Conservation (phyloP, 1,140 invertebrate genomes). For the Drusus annulatus region DNA sequence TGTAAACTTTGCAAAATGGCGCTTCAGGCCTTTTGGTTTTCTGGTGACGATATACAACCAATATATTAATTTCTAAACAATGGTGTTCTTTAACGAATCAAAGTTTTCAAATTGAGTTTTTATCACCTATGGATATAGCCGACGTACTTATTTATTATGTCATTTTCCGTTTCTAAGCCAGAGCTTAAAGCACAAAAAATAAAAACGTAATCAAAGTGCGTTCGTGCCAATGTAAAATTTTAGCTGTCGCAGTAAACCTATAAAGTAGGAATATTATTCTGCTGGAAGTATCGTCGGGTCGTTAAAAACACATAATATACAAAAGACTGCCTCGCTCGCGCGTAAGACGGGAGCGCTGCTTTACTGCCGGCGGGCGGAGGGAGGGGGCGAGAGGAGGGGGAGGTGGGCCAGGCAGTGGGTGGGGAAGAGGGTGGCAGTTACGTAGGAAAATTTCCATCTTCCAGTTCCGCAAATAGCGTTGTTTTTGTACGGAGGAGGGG, state of each 20-base stretch:
- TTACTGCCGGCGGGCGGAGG: constrained; percentile 38
- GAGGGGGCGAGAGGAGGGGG: constrained; percentile 12
- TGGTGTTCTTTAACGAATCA: too few relatives aligned
- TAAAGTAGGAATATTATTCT: constrained; percentile 16
- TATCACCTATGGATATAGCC: too few relatives aligned
- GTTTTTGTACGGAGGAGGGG: constrained; percentile 5
- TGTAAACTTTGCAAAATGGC: too few relatives aligned
- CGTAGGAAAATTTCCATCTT: constrained; percentile 34
- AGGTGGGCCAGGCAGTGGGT: constrained; percentile 31
- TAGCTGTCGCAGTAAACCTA: constrained; percentile 10
- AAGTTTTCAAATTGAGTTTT: too few relatives aligned
- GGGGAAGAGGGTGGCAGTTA: neutral
- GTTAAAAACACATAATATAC: constrained; percentile 59
- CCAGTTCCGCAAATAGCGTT: constrained; percentile 36
- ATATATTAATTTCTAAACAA: too few relatives aligned
- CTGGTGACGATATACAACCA: too few relatives aligned
- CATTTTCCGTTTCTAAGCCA: neutral
- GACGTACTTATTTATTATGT: too few relatives aligned
- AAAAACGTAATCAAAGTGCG: neutral
- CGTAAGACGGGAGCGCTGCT: constrained; percentile 58
- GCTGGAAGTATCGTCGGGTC: constrained; percentile 50
- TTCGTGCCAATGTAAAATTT: neutral
- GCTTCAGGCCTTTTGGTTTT: too few relatives aligned
- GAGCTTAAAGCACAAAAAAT: neutral
- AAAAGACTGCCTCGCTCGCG: constrained; percentile 57